Conservation (phyloP, 2,797 vertebrate genomes). For the Chelidonichthys spinosus region DNA sequence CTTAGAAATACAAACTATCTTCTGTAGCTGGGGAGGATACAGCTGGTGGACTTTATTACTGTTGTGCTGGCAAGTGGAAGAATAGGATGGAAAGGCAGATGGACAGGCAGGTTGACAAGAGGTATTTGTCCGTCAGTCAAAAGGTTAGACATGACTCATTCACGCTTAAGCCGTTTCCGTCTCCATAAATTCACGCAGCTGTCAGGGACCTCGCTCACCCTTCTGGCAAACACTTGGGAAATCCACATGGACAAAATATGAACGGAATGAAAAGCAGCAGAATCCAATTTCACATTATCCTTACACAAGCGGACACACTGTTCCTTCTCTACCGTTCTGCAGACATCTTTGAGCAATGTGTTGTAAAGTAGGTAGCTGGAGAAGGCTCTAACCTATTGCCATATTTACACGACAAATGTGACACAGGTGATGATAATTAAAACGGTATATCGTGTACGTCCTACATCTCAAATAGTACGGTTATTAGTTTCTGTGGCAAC, state of each 20-base stretch:
- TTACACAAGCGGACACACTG: not conserved
- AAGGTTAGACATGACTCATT: conserved; percentile 61
- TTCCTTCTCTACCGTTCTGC: not conserved
- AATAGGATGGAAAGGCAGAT: conserved; percentile 39
- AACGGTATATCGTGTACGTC: not conserved
- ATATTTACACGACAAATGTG: not conserved
- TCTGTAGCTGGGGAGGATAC: conserved; percentile 23
- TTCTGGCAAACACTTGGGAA: conserved; percentile 23
- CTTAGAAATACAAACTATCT: conserved; percentile 25
- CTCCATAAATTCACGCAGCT: conserved; percentile 35
- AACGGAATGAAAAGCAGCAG: conserved; percentile 3
- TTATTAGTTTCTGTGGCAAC: not conserved
- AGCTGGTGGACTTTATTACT: conserved; percentile 42
- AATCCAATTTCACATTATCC: not conserved
- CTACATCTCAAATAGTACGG: not conserved
- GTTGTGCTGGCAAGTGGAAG: conserved; percentile 24
- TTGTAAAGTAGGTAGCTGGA: not conserved
- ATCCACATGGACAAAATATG: conserved; percentile 11
- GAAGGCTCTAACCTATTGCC: not conserved
- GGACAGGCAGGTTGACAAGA: conserved; percentile 40
- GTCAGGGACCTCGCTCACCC: conserved; percentile 33
- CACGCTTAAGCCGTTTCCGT: conserved; percentile 29
- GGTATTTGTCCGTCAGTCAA: conserved; percentile 48
- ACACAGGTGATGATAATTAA: not conserved
- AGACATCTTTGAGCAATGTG: not conserved